Evolutionary conservation across 1,140 invertebrate species (phyloP), one percentile per base, ranked within the genome.

Genomic region (Trypoxylus dichotomus): DNA sequence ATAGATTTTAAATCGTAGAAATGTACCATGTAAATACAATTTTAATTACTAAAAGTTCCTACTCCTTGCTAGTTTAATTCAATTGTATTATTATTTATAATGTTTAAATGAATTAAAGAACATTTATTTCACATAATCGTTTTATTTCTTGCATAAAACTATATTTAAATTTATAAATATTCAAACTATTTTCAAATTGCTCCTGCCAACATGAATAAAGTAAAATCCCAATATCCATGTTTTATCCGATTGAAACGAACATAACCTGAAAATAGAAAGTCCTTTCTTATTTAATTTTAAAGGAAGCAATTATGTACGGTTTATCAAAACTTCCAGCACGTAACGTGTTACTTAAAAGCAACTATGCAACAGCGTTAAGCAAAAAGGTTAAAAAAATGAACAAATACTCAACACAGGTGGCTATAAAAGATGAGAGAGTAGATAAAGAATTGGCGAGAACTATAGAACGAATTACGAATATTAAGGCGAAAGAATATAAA

Each of bases 401-500:
- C 11, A 75, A 15, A 37, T 76, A 37, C 5, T 76, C 75, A 24
- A 76, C 54, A 3, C 3, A 76, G 68, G 58, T 76, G 8, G 75
- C 75, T 2, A 29, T 76, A 41, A 68, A 32, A 63, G 54, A 63
- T 19, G 58, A 76, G n/a, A 68, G 1, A 2, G 1, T 7, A 29
- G 32, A 68, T 10, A 75, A 43, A 27, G 54, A 76, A 37, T 68
- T 68, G 21, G 21, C 27, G 32, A 2, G 41, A 32, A 68, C 29
- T 60, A 41, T 76, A 37, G 77, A 81, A 29, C 41, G 78, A 74
- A 27, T 81, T 8, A 76, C 77, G n/a, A 27, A 72, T 54, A 79
- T 81, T 13, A 60, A 73, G 41, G 10, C 54, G n/a, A 85, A 82
- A 79, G 79, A 77, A 6, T 75, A 79, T 11, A 58, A 79, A 0